A percentile compares a stretch with the other conserved stretches of the same genome.
Evolutionary conservation across 2,113 vertebrate genomes (phyloP).

Genomic region (Sprattus sprattus): DNA sequence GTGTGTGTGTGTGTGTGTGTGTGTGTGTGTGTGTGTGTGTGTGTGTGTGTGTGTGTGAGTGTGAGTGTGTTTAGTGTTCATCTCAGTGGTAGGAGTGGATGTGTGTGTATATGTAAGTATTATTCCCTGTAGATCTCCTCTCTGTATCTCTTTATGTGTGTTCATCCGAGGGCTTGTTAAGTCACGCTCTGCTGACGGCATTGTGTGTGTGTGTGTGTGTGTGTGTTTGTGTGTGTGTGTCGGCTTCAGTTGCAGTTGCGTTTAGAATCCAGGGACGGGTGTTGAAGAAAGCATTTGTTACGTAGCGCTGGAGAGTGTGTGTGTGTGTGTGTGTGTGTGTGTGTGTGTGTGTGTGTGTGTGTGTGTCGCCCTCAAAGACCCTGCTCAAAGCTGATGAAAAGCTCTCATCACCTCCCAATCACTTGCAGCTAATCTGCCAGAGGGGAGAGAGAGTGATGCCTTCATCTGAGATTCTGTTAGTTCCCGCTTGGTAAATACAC

Average conservation of each 20-base stretch:
- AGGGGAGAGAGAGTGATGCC: neutral
- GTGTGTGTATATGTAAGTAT: neutral
- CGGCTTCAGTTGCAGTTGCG: slow-evolving; percentile 4
- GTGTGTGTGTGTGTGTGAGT: neutral
- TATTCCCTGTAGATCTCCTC: neutral
- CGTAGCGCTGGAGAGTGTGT: slow-evolving; percentile 42
- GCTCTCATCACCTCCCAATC: neutral
- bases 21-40: neutral
- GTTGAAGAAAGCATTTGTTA: slow-evolving; percentile 47
- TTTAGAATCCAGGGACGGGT: neutral
- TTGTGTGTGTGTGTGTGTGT: slow-evolving; percentile 45
- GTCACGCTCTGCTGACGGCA: slow-evolving; percentile 58
- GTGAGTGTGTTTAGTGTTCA: neutral
- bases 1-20: neutral
- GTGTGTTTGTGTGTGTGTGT: neutral
- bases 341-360: neutral
- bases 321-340: slow-evolving; percentile 20
- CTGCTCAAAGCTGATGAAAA: neutral
- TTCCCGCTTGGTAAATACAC: neutral
- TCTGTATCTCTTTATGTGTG: slow-evolving; percentile 1
- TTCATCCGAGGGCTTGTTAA: slow-evolving; percentile 49
- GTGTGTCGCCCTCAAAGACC: slow-evolving; percentile 23
- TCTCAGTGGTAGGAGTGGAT: too few relatives aligned
- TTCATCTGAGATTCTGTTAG: neutral
- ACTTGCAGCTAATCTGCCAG: neutral